phyloP scores from a whole-genome alignment of 2,888 invertebrate genomes.

The Tenthredo scrophulariae region DNA sequence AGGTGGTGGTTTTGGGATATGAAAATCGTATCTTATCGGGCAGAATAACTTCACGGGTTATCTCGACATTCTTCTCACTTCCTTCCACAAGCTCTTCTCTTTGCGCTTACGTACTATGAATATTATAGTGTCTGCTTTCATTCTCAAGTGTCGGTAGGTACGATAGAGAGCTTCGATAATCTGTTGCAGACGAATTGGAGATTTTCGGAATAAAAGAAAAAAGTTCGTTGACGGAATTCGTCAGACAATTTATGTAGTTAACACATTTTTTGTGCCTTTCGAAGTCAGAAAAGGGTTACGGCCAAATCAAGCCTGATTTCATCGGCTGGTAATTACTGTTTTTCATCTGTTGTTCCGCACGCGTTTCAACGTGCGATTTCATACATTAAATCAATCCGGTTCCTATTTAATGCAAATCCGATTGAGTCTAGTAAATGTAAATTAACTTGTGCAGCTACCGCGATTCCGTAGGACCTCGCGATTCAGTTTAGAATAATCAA shows the following conservation, averaged over 20 bases:
- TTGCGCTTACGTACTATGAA: background rate
- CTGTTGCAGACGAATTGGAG: background rate
- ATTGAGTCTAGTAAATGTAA: conserved; percentile 47
- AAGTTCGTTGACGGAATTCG: background rate
- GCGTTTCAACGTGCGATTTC: background rate
- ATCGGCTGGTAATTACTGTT: background rate
- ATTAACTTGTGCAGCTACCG: conserved; percentile 44
- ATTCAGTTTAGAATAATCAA: conserved; percentile 47
- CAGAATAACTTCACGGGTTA: conserved; percentile 21
- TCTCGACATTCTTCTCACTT: conserved; percentile 31
- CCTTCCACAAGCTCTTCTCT: background rate
- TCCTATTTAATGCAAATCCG: conserved; percentile 45
- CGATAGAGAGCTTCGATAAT: background rate
- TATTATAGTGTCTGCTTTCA: background rate
- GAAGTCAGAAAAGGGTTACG: background rate
- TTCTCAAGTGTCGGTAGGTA: background rate
- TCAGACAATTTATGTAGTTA: background rate
- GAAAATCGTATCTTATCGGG: conserved; percentile 45
- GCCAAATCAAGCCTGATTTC: background rate
- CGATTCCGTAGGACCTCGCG: conserved; percentile 17
- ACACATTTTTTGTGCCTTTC: background rate
- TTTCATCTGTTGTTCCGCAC: background rate
- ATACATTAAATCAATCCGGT: conserved; percentile 21
- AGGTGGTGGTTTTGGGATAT: conserved; percentile 21
- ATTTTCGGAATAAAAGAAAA: background rate